These are phyloP conservation scores for Lithophane leautieri DNA, from an alignment of 2,888 invertebrate species.

Conservation along the genomic window DNA sequence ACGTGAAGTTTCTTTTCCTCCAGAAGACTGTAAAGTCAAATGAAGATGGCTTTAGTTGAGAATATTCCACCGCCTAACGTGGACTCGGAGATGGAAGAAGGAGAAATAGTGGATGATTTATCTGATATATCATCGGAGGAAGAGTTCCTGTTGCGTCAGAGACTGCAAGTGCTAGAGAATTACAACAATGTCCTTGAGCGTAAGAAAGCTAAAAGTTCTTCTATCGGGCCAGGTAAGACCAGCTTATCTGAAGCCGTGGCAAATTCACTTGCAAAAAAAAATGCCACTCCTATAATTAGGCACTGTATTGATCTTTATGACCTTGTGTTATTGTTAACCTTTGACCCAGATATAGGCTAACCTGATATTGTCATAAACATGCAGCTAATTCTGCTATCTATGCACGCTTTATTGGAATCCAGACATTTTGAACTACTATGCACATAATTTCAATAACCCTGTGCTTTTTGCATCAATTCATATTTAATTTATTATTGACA, in stretches of 20 bases:
- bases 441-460: neutral
- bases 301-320: constrained; percentile 10
- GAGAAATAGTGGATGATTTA: constrained; percentile 87
- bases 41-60: constrained; percentile 79
- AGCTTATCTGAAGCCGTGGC: neutral
- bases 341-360: constrained; percentile 56
- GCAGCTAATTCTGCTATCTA: neutral
- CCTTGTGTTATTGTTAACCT: constrained; percentile 54
- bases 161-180: constrained; percentile 86
- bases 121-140: constrained; percentile 89
- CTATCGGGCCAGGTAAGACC: constrained; percentile 75
- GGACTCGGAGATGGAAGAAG: constrained; percentile 88
- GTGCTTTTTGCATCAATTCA: neutral
- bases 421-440: neutral
- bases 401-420: constrained; percentile 10
- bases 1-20: constrained; percentile 45
- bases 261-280: neutral
- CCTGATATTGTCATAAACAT: neutral
- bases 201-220: constrained; percentile 83
- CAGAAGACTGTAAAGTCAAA: constrained; percentile 47
- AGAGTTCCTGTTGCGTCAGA: constrained; percentile 84
- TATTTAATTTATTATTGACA: neutral
- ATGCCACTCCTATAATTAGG: neutral
- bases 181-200: constrained; percentile 88
- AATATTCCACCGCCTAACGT: constrained; percentile 73